Evolutionary conservation across 2,113 vertebrate genomes (phyloP).

Genomic region (Microcebus lehilahytsara): DNA sequence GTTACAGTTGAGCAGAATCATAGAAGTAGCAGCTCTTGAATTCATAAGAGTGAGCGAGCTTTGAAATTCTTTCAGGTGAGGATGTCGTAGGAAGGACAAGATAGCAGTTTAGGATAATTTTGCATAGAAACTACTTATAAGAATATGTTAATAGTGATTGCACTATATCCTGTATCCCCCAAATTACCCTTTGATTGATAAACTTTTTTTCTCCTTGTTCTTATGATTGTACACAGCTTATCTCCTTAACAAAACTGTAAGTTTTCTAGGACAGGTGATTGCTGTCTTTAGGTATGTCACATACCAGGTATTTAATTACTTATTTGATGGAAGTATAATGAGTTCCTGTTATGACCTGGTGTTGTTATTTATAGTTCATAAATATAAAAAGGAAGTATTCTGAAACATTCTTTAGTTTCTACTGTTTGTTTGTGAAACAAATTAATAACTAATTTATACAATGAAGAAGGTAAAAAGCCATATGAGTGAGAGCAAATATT

Average conservation of each 20-base stretch:
- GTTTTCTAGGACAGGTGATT: neutral
- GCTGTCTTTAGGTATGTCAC: neutral
- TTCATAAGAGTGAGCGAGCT: neutral
- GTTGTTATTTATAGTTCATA: neutral
- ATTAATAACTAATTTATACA: neutral
- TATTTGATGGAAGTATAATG: neutral
- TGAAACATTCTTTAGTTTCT: neutral
- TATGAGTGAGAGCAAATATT: neutral
- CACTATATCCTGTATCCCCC: neutral
- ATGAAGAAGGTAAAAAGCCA: neutral
- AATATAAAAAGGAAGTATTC: neutral
- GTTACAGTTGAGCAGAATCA: neutral
- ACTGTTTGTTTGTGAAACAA: neutral
- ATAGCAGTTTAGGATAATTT: neutral
- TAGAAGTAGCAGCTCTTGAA: neutral
- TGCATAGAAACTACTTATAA: neutral
- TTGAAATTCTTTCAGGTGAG: conserved; percentile 15
- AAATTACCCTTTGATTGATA: neutral
- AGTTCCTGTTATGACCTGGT: neutral
- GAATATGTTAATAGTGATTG: neutral
- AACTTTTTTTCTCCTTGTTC: neutral
- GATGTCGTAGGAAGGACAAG: neutral
- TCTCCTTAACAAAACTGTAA: neutral
- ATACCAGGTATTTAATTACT: neutral
- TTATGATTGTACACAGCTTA: neutral